phyloP scores from a whole-genome alignment of 2,797 vertebrate species.

The Paramormyrops hopkinsi region DNA sequence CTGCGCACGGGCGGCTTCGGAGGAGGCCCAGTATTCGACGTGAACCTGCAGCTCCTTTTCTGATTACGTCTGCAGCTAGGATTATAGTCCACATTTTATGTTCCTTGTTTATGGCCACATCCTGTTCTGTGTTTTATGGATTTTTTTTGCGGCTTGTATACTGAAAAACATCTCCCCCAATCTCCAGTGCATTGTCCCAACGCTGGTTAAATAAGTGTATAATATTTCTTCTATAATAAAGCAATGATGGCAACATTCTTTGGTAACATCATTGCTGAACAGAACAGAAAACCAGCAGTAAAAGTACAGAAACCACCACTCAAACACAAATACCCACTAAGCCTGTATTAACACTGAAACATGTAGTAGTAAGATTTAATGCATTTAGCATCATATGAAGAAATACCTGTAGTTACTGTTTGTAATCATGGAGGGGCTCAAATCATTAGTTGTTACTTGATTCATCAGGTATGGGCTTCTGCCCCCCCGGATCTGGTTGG shows the following conservation, averaged over 20 bases:
- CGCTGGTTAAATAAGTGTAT: background rate
- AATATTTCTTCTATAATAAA: background rate
- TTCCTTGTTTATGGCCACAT: background rate
- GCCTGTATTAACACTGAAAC: background rate
- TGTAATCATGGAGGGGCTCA: background rate
- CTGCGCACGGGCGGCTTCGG: background rate
- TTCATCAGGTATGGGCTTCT: background rate
- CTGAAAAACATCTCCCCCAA: background rate
- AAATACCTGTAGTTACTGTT: background rate
- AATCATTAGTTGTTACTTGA: background rate
- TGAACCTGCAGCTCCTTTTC: background rate
- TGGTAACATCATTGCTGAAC: background rate
- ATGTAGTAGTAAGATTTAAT: background rate
- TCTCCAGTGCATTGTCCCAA: background rate
- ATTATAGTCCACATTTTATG: background rate
- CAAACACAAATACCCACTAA: background rate
- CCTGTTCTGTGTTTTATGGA: background rate
- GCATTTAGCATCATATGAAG: background rate
- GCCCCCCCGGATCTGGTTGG: background rate
- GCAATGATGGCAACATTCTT: background rate
- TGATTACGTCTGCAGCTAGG: background rate
- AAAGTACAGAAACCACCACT: background rate
- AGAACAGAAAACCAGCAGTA: background rate
- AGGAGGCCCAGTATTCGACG: background rate
- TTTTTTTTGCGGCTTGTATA: background rate